Percentiles rank a stretch among this genome's conserved stretches.
phyloP scores from a whole-genome alignment of 2,888 invertebrate species.

The Pollenia labialis region DNA sequence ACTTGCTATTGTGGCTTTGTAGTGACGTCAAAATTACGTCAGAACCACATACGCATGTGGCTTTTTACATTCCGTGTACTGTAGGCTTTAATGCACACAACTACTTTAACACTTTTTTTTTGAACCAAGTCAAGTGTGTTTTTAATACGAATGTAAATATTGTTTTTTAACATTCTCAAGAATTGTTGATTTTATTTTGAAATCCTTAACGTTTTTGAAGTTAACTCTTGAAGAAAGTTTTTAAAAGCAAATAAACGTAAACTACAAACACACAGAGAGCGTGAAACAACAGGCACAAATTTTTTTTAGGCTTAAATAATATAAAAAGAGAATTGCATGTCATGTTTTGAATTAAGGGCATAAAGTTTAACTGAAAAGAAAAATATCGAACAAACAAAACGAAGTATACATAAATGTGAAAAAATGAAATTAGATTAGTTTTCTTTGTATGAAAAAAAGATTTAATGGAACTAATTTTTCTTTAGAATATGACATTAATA shows the following conservation, averaged over 20 bases:
- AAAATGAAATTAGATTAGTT: background rate
- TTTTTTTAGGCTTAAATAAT: background rate
- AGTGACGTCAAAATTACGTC: no score
- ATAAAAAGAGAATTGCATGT: constrained; percentile 55
- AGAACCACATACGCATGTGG: no score
- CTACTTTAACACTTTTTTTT: constrained; percentile 5
- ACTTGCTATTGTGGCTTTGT: no score
- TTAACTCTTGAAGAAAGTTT: constrained; percentile 11
- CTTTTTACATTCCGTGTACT: no score
- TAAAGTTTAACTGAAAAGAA: constrained; percentile 47
- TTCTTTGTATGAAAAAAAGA: background rate
- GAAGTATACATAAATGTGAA: background rate
- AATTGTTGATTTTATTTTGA: constrained; percentile 25
- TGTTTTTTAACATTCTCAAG: constrained; percentile 24
- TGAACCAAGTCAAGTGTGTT: background rate
- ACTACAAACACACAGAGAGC: no score
- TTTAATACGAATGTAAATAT: constrained; percentile 9
- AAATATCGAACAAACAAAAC: constrained; percentile 57
- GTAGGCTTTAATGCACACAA: no score
- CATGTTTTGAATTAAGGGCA: constrained; percentile 28
- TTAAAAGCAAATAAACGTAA: background rate
- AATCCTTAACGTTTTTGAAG: constrained; percentile 17
- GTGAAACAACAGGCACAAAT: background rate
- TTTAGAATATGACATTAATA: background rate
- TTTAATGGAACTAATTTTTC: constrained; percentile 15